These are phyloP conservation scores for Pseudopipra pipra DNA, from an alignment of 2,113 vertebrate genomes.

Conservation along the genomic window DNA sequence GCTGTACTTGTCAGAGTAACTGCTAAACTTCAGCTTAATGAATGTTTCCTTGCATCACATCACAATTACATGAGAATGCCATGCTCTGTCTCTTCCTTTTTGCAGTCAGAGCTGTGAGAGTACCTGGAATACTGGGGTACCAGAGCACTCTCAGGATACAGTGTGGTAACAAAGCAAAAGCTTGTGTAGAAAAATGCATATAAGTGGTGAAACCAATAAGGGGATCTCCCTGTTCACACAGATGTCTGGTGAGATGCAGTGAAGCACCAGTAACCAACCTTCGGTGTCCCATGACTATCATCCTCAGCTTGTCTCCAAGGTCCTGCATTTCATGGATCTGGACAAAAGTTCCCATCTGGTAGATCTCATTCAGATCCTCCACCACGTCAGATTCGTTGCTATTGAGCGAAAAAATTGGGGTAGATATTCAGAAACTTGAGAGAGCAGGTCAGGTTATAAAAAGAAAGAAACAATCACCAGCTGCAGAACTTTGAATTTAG, in stretches of 20 bases:
- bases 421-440: neutral
- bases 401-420: neutral
- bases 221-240: neutral
- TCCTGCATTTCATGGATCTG: constrained; percentile 99
- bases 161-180: neutral
- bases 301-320: constrained; percentile 93
- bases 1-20: neutral
- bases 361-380: constrained; percentile 88
- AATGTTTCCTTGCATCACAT: neutral
- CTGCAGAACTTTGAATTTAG: neutral
- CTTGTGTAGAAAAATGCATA: neutral
- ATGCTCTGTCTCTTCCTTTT: neutral
- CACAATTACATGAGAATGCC: neutral
- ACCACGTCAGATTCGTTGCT: constrained; percentile 94
- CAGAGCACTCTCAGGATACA: neutral
- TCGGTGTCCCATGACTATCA: constrained; percentile 98
- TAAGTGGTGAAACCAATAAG: neutral
- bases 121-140: neutral
- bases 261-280: constrained; percentile 55
- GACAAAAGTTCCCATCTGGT: constrained; percentile 92
- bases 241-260: neutral
- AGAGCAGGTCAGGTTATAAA: neutral
- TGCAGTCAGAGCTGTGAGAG: neutral
- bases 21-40: neutral
- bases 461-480: neutral